Base-by-base conservation (phyloP, 2,797 vertebrate genomes). In the Paedocypris micromegethes region DNA sequence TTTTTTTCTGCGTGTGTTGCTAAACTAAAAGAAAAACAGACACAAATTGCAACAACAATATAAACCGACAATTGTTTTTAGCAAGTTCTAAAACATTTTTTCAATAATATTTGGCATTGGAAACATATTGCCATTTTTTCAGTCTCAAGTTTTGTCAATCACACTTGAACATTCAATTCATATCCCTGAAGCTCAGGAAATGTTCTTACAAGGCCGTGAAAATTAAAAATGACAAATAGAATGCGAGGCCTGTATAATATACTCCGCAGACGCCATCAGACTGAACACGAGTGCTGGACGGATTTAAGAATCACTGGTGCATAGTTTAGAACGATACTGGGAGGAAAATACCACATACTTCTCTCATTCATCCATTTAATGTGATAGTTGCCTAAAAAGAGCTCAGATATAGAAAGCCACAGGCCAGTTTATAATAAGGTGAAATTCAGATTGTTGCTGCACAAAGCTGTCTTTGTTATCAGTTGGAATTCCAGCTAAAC, bases 401-500 rank as follows among this genome's bases (percentile, higher is more conserved):
- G 40, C 39, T n/a, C 59, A 5, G 38, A 9, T 23, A 58, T 23
- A 58, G 55, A 39, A 8, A 44, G 42, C 55, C 44, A 58, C 46
- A 58, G 38, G 58, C 47, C 47, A 51, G 46, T 58, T 45, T 23
- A 58, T 2, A n/a, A 45, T 23, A 38, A 67, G 55, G 40, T 58
- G 48, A 48, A 59, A 49, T 37, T 46, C 70, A 54, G 54, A 58
- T 41, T 0, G 5, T n/a, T 3, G 39, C 47, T 50, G 40, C 40
- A 55, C 55, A 66, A 48, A 43, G 54, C 56, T 9, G 49, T 8
- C 57, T 51, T 50, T 72, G 55, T 67, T 67, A 58, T 58, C 59
- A 58, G 71, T 47, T 64, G 60, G 70, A 47, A 6, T 58, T 64
- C 52, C 43, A 51, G 62, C 37, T 47, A 39, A 41, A 63, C 63